Base-by-base conservation (phyloP, 1,140 invertebrate genomes). In the Drosophila miranda region DNA sequence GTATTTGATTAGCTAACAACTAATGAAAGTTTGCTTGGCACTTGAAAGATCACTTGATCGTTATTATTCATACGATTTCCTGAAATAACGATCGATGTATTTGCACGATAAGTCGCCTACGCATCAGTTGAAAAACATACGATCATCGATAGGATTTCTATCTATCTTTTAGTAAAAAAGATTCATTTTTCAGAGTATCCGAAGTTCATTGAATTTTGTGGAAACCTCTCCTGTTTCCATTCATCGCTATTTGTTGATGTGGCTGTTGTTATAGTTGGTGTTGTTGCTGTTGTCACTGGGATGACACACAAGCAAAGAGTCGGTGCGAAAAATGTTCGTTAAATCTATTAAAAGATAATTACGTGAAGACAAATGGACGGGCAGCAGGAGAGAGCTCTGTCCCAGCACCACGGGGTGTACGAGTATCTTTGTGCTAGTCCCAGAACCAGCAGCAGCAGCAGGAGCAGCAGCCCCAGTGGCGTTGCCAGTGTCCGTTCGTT, bases 301-400 rank as follows among this genome's bases (percentile, higher is more conserved):
- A 62, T 66, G 72, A 84, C 75, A 79, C 62, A 79, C 66, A 62
- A 72, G 66, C 74, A 59, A 78, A 81, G 70, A 74, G 71, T 78
- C 83, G 75, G 78, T 78, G 82, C 75, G 83, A 87, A 87, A 86
- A 87, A 72, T 82, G 83, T 87, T 78, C 82, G 82, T 87, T 87
- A 87, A 87, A 87, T 87, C 82, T 87, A 87, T 87, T 87, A 87
- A 87, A 87, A 87, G 82, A 88, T 87, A 87, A 87, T 87, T 87
- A 87, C 78, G 82, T 87, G 82, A 87, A 87, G 82, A 87, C 82
- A 87, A 87, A 87, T 87, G 82, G 71, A 81, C 62, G 55, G 56
- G 57, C 56, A 21, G 34, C 34, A 46, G 41, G 54, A 53, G 34
- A 4, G 11, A 30, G 28, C 28, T 8, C 28, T 30, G 8, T 8